Evolutionary conservation across 2,113 vertebrate species (phyloP), one percentile per base, ranked within the genome.

Genomic region (Percina caprodes): DNA sequence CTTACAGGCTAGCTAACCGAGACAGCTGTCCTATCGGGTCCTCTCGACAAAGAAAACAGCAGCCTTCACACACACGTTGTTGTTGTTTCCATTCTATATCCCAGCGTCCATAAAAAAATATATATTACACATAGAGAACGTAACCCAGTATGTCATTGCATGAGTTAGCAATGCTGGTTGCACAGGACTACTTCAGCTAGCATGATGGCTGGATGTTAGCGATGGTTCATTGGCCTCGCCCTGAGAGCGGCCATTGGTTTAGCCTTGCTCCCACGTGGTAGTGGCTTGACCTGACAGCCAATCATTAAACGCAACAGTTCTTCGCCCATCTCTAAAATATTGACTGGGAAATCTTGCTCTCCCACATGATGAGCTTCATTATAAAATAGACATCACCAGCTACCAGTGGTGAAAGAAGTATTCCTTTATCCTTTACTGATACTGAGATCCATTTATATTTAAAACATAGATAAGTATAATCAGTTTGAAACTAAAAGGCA

Each of bases 151-250:
- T 66, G 26, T 63, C 58, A 60, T 26, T 52, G 23, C 56, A 74
- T 65, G 54, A 75, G 82, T 80, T 90, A 78, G 68, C 72, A 69
- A 74, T 61, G 77, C 84, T 78, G 69, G 61, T 87, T 66, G 74
- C 26, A 83, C 69, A 2, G 35, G 67, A 87, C 74, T 82, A 63
- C 60, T 58, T 69, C 73, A 9, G 79, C 79, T 93, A 93, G 81
- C 91, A 86, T 86, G 85, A 76, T 73, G 77, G 79, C 80, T 80
- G 30, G 77, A 46, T 71, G 75, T 69, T 35, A 70, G 74, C 83
- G 67, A 59, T 23, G 84, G 74, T 79, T 77, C 24, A 10, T 12
- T 69, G 14, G 0, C 74, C 86, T 82, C 90, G 58, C 92, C 88
- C 76, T 63, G 0, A 49, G 11, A 65, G 39, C 62, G 6, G 21